Evolutionary conservation across 1,140 invertebrate genomes (phyloP), one percentile per base, ranked within the genome.

Genomic region (Ceratina japonica): DNA sequence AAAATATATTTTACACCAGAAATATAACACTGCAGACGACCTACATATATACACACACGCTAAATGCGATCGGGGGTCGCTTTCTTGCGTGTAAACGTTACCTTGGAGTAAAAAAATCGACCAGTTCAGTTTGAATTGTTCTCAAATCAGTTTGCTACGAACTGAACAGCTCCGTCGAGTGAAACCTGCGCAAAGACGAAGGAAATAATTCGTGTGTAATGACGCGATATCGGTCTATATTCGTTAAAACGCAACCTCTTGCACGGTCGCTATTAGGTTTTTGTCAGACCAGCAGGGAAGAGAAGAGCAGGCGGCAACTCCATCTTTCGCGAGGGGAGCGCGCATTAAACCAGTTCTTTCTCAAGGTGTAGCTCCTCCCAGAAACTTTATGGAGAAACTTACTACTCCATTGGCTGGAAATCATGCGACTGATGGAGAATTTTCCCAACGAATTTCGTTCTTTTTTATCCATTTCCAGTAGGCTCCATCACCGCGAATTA

Each of bases 271-370:
- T 44, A 44, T 44, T 10, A 44, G 37, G 3, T 54, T 65, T 49
- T 24, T 24, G 13, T 16, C 49, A 24, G 3, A 3, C 49, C 16
- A 13, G 31, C 24, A 22, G 18, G 18, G 49, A 68, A 18, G 20
- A 70, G 61, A 44, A 16, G 22, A 69, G 16, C 52, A 79, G n/a
- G 49, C 63, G 56, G 31, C 24, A 22, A 54, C 44, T 66, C 58
- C 65, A 37, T 24, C 20, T 20, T 71, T 76, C 24, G n/a, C 27
- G 24, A 62, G 64, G 70, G 52, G 56, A 75, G 52, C 54, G 10
- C 61, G 10, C 44, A 44, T 71, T 58, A 78, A 83, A 86, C 54
- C 72, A 79, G 75, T 86, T 86, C 65, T 68, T 69, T 0, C 54
- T 37, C 68, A 3, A n/a, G 51, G 24, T 18, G 20, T 54, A 52